Percentiles rank a stretch among this genome's conserved stretches.
phyloP scores from a whole-genome alignment of 2,888 invertebrate species.

The Tethea ocularis region DNA sequence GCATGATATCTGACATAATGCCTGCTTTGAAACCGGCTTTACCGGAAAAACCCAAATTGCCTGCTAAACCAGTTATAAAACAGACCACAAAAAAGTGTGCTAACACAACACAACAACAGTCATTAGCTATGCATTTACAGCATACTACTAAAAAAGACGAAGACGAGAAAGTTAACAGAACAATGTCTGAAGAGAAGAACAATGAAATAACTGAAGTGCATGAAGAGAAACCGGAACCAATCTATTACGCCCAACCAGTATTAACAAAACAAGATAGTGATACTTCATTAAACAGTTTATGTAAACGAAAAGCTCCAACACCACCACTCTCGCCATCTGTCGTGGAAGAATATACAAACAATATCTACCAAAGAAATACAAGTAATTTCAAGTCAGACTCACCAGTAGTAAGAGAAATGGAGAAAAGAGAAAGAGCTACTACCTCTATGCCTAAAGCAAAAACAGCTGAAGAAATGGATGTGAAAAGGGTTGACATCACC shows the following conservation, averaged over 20 bases:
- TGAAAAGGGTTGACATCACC: conserved; percentile 56
- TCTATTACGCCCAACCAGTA: conserved; percentile 77
- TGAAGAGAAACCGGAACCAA: conserved; percentile 68
- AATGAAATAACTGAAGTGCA: conserved; percentile 67
- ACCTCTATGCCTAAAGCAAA: conserved; percentile 58
- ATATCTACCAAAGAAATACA: conserved; percentile 85
- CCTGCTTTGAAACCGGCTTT: conserved; percentile 84
- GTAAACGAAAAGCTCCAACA: conserved; percentile 91
- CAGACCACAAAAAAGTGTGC: conserved; percentile 69
- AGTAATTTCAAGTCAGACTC: conserved; percentile 85
- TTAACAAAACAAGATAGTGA: conserved; percentile 84
- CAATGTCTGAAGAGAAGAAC: conserved; percentile 63
- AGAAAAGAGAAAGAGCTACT: conserved; percentile 87
- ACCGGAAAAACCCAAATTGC: conserved; percentile 88
- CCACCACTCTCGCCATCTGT: conserved; percentile 84
- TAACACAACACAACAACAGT: conserved; percentile 69
- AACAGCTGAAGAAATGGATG: conserved; percentile 60
- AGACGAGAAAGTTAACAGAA: conserved; percentile 53
- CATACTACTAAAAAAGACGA: conserved; percentile 70
- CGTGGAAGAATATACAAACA: conserved; percentile 74
- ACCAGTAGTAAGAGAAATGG: conserved; percentile 89
- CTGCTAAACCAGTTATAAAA: conserved; percentile 84
- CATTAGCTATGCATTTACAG: conserved; percentile 81
- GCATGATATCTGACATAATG: conserved; percentile 80
- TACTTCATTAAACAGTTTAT: conserved; percentile 80